Evolutionary conservation across 2,888 invertebrate species (phyloP).

Genomic region (Xylocampa areola): DNA sequence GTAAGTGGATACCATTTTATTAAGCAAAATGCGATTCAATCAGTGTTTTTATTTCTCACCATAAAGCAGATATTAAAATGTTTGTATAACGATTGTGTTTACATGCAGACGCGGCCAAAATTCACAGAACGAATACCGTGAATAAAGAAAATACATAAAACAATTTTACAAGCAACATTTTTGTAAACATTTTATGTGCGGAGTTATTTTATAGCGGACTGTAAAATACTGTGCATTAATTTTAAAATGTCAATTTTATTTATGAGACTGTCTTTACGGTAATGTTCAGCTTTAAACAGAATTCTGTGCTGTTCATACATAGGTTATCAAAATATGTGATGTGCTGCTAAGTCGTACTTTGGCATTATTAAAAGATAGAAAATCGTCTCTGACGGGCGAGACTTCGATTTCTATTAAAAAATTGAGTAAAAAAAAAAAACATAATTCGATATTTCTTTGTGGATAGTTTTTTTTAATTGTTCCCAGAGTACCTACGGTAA

Average conservation of each 20-base stretch:
- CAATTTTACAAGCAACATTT: constrained; percentile 15
- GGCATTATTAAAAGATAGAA: too few relatives aligned
- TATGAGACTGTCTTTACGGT: constrained; percentile 12
- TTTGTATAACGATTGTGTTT: constrained; percentile 1
- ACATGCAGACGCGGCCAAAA: constrained; percentile 1
- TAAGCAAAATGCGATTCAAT: not conserved
- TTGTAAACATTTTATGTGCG: constrained; percentile 31
- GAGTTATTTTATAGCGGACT: constrained; percentile 31
- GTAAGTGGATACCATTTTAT: constrained; percentile 88
- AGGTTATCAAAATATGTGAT: not conserved
- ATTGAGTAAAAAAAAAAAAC: too few relatives aligned
- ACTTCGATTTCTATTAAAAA: too few relatives aligned
- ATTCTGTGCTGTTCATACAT: constrained; percentile 18
- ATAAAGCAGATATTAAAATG: constrained; percentile 3
- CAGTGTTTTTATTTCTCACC: constrained; percentile 5
- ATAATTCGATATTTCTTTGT: too few relatives aligned
- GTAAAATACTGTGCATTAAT: constrained; percentile 34
- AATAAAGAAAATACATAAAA: constrained; percentile 13
- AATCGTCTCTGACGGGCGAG: too few relatives aligned
- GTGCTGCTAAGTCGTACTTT: too few relatives aligned
- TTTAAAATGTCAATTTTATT: constrained; percentile 30
- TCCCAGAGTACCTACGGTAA: too few relatives aligned
- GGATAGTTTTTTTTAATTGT: too few relatives aligned
- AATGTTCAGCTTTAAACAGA: constrained; percentile 15
- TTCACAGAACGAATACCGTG: constrained; percentile 5